Percentiles rank a stretch among this genome's conserved stretches.
Conservation (phyloP, 2,797 vertebrate species). For the Schizopygopsis pylzovi region DNA sequence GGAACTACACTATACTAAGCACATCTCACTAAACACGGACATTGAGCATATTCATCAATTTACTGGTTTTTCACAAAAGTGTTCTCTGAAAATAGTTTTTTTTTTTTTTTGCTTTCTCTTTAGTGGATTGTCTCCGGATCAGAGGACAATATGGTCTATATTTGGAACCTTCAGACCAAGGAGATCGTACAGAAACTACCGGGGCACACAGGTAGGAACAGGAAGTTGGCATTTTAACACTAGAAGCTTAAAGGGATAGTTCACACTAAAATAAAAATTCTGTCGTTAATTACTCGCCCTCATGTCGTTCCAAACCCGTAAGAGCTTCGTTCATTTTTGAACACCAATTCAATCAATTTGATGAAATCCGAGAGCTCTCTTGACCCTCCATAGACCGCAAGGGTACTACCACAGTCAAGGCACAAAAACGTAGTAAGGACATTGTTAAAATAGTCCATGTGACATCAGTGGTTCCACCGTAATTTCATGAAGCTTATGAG, state of each 20-base stretch:
- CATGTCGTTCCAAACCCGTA: background rate
- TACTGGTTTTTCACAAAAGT: background rate
- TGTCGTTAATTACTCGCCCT: too few species aligned
- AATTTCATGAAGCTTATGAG: too few species aligned
- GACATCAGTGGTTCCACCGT: too few species aligned
- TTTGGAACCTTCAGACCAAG: slow-evolving; percentile 99
- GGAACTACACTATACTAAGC: background rate
- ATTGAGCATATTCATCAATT: background rate
- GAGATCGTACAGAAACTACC: slow-evolving; percentile 99
- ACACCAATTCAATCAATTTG: background rate
- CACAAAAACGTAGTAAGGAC: background rate
- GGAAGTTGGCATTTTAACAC: background rate
- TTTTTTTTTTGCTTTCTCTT: background rate
- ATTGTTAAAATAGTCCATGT: background rate
- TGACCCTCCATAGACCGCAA: background rate
- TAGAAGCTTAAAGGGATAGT: background rate
- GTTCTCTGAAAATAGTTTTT: background rate
- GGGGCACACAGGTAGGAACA: slow-evolving; percentile 91
- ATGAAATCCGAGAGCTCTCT: background rate
- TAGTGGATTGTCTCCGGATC: slow-evolving; percentile 99
- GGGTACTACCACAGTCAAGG: background rate
- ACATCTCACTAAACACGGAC: background rate
- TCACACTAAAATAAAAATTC: background rate
- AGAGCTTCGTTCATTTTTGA: background rate
- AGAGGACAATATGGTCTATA: slow-evolving; percentile 98